Evolutionary conservation across 2,797 vertebrate genomes (phyloP), one percentile per base, ranked within the genome.

Genomic region (Octomys mimax): DNA sequence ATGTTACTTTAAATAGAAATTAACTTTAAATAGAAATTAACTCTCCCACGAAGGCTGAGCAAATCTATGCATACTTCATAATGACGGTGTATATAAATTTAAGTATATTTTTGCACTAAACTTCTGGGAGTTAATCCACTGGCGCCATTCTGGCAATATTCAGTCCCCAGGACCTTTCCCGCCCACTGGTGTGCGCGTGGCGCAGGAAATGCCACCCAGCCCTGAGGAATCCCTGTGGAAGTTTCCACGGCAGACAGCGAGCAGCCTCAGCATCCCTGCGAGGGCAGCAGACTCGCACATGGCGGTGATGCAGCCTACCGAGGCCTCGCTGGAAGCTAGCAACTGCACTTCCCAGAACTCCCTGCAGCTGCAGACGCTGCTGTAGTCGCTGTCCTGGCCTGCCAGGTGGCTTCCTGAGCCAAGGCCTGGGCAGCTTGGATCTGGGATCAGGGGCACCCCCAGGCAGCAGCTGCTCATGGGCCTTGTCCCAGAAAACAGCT

Each of bases 61-160:
- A 13, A 87, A 88, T 28, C 19, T 83, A 79, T 64, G 70, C 36
- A n/a, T 79, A 61, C 68, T 92, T 96, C 85, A 82, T 71, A 16
- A 80, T 94, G 61, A 91, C 54, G 82, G 3, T 31, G 33, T 31
- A 1, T 36, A 64, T 49, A 95, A 68, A 78, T 81, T n/a, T 80
- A 64, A 88, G 88, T 12, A 52, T 86, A 68, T 85, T 91, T 83
- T 79, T 70, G 90, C 21, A 49, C 86, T 46, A 94, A 79, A 82
- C 24, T 87, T 92, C 68, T 21, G 49, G 24, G 3, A 82, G 42
- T 89, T 82, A 59, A n/a, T 79, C 61, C 85, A 87, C 22, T 10
- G 0, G 36, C 77, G 28, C 11, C n/a, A 62, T 79, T 86, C 73
- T 75, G 16, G 22, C 87, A 77, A 77, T 46, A 86, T 71, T 81